A percentile compares a stretch with the other conserved stretches of the same genome.
Conservation (phyloP, 1,140 invertebrate species). For the Scaptomyza graminum region DNA sequence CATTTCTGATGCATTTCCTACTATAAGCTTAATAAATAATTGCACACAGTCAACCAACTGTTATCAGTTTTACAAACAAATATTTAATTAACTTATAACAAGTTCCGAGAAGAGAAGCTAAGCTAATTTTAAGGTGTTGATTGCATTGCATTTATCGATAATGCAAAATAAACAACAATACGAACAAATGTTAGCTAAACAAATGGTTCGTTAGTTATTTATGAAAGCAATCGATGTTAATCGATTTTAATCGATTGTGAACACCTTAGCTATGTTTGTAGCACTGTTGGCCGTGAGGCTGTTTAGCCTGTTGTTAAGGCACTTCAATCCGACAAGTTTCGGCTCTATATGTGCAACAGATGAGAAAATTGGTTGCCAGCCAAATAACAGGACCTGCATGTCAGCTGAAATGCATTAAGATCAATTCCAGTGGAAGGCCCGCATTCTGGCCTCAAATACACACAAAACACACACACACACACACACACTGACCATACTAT, state of each 20-base stretch:
- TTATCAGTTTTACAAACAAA: constrained; percentile 12
- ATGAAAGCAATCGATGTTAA: neutral
- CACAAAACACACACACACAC: neutral
- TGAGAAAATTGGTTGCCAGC: constrained; percentile 26
- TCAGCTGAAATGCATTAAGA: constrained; percentile 11
- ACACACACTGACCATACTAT: neutral
- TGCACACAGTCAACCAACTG: neutral
- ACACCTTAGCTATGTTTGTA: no score
- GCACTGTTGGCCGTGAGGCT: neutral
- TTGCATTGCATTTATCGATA: no score
- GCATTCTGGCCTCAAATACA: constrained; percentile 2
- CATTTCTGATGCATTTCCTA: neutral
- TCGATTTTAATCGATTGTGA: neutral
- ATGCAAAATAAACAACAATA: no score
- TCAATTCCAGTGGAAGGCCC: constrained; percentile 1
- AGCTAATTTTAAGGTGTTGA: no score
- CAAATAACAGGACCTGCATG: constrained; percentile 19
- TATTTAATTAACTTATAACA: constrained; percentile 1
- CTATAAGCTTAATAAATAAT: neutral
- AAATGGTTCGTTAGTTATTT: no score
- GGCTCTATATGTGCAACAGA: constrained; percentile 1
- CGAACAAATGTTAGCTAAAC: no score
- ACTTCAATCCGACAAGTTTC: neutral
- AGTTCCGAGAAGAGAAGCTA: no score
- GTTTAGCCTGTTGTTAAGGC: no score